Base-by-base conservation (phyloP, 2,888 invertebrate genomes). In the Galeopsomyia nigrocyanea region DNA sequence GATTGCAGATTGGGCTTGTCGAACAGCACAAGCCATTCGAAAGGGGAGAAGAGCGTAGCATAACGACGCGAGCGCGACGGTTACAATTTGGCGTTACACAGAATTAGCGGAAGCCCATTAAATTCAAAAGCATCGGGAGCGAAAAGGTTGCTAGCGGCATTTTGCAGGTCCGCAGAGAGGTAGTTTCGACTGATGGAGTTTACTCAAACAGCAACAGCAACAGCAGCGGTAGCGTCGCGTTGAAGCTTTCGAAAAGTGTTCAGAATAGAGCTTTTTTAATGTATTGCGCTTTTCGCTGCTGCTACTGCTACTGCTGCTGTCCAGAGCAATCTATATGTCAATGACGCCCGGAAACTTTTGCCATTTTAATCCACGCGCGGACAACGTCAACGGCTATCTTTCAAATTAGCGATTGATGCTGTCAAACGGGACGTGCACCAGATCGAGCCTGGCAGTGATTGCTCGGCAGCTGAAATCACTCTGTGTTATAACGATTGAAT, bases 41-140 rank as follows among this genome's bases (percentile, higher is more conserved):
- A 64, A 10, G 6, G 58, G 17, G 19, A 46, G 26, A 46, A 60
- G 39, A 55, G 51, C 21, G 26, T 56, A 55, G 56, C 21, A 49
- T 63, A 64, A 63, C 57, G 51, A 58, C 39, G 39, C 26, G 26
- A 26, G 26, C 55, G 57, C 39, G 63, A 57, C 57, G 22, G 51
- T 58, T 51, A 64, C 58, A 63, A 70, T 70, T 51, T 47, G 58
- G 51, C 49, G 65, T 66, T 66, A 55, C 56, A 61, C 61, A 39
- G 71, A 55, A 71, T 71, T 65, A 71, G 61, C 55, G 61, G 61
- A 66, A 60, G 61, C 55, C 61, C 61, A 66, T 71, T 71, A 71
- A 66, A 60, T 55, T 19, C 65, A 56, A 65, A 71, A 71, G 66
- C 61, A 49, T 31, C 56, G 56, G 13, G 19, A 46, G 3, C 16